Evolutionary conservation across 30 jellyfish, hydroid and myxozoan species (phyloP).

Genomic region (Pseudorhiza aurosa): DNA sequence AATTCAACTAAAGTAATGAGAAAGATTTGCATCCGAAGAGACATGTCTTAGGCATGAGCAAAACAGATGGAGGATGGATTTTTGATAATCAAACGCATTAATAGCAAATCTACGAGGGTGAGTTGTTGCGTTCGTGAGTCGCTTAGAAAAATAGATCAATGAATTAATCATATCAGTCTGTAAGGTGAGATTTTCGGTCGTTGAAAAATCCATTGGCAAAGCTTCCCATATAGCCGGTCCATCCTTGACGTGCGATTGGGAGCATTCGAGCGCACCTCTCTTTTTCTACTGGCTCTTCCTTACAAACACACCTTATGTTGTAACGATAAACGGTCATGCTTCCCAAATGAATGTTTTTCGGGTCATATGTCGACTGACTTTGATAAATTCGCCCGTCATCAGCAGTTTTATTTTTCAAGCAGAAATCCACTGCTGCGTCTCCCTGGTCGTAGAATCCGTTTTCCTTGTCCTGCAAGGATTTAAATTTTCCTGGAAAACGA

Average conservation of each 20-base stretch:
- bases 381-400: conserved; percentile 44
- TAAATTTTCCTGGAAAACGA: conserved; percentile 61
- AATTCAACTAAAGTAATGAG: no score
- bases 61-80: no score
- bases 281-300: background rate
- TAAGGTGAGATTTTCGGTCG: conserved; percentile 42
- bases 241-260: conserved; percentile 91
- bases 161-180: no score
- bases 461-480: conserved; percentile 32
- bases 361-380: conserved; percentile 72
- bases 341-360: conserved; percentile 80
- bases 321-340: conserved; percentile 81
- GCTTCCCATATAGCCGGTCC: conserved; percentile 99
- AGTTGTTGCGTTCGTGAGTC: no score
- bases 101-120: no score
- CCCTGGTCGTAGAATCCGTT: conserved; percentile 93
- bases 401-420: conserved; percentile 69
- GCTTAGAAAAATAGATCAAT: no score
- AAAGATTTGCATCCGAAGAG: no score
- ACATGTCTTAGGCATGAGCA: no score
- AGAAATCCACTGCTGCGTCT: conserved; percentile 91
- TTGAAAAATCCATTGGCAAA: conserved; percentile 85
- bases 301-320: conserved; percentile 82
- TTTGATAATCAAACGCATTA: no score
- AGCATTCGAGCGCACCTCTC: conserved; percentile 81